phyloP scores from a whole-genome alignment of 1,140 invertebrate genomes.

The Zelostemma sp. region DNA sequence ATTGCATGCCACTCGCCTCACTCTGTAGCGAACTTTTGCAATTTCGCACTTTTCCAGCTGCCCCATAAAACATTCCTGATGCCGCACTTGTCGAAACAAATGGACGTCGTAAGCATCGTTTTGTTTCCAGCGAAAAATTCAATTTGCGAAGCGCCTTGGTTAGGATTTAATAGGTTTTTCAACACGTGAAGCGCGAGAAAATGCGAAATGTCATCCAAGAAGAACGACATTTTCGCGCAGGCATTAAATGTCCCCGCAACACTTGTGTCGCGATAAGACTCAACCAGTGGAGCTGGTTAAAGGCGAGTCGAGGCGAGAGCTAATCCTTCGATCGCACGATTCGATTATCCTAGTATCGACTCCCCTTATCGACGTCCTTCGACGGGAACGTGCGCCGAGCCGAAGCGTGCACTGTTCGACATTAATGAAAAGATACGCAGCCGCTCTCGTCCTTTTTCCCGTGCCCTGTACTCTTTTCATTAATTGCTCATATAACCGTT shows the following conservation, averaged over 20 bases:
- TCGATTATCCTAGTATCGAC: slow-evolving; percentile 8
- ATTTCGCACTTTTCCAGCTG: slow-evolving; percentile 32
- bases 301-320: background rate
- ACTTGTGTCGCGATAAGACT: background rate
- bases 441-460: no score
- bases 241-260: background rate
- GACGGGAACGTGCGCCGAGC: background rate
- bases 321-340: slow-evolving; percentile 11
- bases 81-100: slow-evolving; percentile 28
- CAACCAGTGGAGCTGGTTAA: background rate
- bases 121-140: no score
- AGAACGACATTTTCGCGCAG: background rate
- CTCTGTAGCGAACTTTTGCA: slow-evolving; percentile 9
- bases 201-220: background rate
- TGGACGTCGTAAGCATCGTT: no score
- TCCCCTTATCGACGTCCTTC: slow-evolving; percentile 3
- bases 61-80: slow-evolving; percentile 26
- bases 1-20: slow-evolving; percentile 3
- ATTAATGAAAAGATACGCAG: slow-evolving; percentile 11
- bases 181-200: background rate
- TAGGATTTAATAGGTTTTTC: no score
- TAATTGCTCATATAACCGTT: no score
- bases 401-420: slow-evolving; percentile 7
- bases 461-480: background rate
- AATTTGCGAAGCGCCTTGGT: no score